phyloP scores from a whole-genome alignment of 2,113 vertebrate species.

The Protobothrops mucrosquamatus region DNA sequence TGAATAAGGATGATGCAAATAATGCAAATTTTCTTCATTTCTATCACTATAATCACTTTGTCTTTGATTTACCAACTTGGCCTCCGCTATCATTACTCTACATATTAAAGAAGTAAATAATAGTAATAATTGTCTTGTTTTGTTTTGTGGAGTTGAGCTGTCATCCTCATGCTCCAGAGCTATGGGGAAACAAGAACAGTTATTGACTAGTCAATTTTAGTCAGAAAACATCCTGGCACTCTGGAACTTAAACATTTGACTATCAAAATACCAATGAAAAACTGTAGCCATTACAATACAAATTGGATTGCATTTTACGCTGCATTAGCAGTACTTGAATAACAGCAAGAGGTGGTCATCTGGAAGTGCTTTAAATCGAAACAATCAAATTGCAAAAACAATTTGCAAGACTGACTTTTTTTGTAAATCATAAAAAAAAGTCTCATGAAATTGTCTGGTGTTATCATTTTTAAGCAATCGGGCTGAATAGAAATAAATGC shows the following conservation, averaged over 20 bases:
- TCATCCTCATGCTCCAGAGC: not conserved
- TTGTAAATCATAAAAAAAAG: not conserved
- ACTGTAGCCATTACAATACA: not conserved
- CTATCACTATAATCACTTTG: not conserved
- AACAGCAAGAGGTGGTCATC: not conserved
- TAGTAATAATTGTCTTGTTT: not conserved
- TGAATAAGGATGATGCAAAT: not conserved
- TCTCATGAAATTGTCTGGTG: not conserved
- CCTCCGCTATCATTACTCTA: not conserved
- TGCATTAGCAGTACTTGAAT: not conserved
- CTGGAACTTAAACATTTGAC: not conserved
- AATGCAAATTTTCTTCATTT: not conserved
- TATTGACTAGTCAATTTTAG: not conserved
- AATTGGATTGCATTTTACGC: not conserved
- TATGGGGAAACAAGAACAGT: not conserved
- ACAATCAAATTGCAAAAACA: not conserved
- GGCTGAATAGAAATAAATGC: not conserved
- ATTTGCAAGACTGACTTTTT: slow-evolving; percentile 23
- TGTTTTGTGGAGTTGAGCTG: not conserved
- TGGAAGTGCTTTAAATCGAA: not conserved
- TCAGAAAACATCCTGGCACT: not conserved
- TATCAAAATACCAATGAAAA: not conserved
- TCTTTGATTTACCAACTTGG: not conserved
- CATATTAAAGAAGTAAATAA: not conserved
- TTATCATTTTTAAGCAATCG: slow-evolving; percentile 11